These are phyloP conservation scores for Zalophus californianus DNA, from an alignment of 2,797 vertebrate species.

Conservation along the genomic window DNA sequence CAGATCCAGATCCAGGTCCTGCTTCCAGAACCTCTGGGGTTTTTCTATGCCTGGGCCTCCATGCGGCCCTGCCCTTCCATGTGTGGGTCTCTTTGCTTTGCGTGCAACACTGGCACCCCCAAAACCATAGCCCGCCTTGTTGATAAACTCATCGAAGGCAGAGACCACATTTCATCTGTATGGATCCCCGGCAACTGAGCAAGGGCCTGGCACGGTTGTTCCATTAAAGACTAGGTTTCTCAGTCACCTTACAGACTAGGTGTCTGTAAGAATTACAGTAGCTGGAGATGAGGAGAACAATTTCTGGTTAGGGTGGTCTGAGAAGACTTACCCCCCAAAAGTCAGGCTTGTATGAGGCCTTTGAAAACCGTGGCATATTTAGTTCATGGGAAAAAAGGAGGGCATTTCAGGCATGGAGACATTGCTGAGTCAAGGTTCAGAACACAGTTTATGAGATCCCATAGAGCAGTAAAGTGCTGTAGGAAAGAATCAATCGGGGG, in stretches of 20 bases:
- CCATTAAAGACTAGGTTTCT: background rate
- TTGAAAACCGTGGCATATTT: slow-evolving; percentile 38
- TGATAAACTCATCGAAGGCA: background rate
- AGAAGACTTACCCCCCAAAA: slow-evolving; percentile 4
- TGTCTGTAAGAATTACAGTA: background rate
- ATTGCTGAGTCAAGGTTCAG: background rate
- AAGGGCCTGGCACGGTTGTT: background rate
- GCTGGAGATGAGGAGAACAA: background rate
- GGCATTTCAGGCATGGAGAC: background rate
- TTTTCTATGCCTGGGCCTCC: background rate
- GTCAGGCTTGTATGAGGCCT: background rate
- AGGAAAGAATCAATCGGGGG: background rate
- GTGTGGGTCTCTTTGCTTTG: background rate
- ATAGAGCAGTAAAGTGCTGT: background rate
- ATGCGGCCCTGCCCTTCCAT: background rate
- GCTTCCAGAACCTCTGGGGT: background rate
- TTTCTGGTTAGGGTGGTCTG: background rate
- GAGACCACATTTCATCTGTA: background rate
- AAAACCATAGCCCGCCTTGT: background rate
- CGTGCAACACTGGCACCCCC: background rate
- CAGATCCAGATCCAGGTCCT: background rate
- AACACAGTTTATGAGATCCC: background rate
- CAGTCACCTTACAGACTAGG: too few species aligned
- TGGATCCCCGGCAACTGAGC: background rate
- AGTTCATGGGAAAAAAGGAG: slow-evolving; percentile 13